Evolutionary conservation across 2,797 vertebrate genomes (phyloP), one percentile per base, ranked within the genome.

Genomic region (Takifugu ocellatus): DNA sequence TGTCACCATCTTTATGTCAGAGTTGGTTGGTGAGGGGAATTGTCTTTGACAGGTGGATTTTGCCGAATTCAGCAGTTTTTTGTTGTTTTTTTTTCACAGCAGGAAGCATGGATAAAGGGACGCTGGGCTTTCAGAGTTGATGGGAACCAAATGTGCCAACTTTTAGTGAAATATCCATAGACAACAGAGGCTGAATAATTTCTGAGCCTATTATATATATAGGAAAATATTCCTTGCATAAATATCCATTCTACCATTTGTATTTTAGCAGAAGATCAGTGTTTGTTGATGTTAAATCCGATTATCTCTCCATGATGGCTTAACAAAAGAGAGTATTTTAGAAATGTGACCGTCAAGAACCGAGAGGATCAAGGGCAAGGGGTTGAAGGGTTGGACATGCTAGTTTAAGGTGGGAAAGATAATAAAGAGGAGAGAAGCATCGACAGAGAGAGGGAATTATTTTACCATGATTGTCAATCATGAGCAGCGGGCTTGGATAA

Each of bases 401-500:
- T 12, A 5, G 57, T 51, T 61, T 69, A 58, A 68, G 56, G 54
- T 49, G 56, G 62, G 56, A 59, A 91, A 89, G 89, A 91, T 77
- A 93, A 94, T 93, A 92, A 92, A 75, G 91, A 91, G 90, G 89
- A 88, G 85, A 75, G 82, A 33, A 33, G 33, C 33, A 33, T 8
- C 11, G 33, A 33, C 33, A 33, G 33, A 33, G 9, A 90, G 86
- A 88, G 72, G 88, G 91, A 94, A 93, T 94, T 93, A 94, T 94
- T 93, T 93, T 92, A 92, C 89, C 84, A 88, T 89, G 94, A 94
- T 93, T 95, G 94, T 94, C 93, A 93, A 94, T 96, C 94, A 93
- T 84, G 84, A 72, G 75, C 59, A 70, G 62, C n/a, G 61, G 58
- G 64, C 69, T 63, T 43, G 63, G 70, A 49, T 15, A 70, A 77